phyloP scores from a whole-genome alignment of 2,797 vertebrate species.

The Thunnus albacares region DNA sequence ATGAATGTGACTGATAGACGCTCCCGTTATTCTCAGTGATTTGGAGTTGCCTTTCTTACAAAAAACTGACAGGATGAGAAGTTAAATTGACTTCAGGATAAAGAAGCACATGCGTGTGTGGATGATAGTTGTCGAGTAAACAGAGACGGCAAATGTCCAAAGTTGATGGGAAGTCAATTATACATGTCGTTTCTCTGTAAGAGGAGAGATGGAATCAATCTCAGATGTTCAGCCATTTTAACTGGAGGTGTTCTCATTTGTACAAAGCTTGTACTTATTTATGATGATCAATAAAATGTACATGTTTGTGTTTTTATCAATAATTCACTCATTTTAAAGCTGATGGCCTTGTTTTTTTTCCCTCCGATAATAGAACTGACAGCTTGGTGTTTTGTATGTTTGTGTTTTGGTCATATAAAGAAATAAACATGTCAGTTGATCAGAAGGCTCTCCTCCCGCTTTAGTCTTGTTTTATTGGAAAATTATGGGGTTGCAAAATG shows the following conservation, averaged over 20 bases:
- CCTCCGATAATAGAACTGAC: conserved; percentile 55
- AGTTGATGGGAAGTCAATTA: conserved; percentile 37
- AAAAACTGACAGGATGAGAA: neutral
- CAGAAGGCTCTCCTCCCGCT: neutral
- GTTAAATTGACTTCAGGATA: neutral
- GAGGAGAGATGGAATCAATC: conserved; percentile 29
- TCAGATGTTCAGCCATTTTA: conserved; percentile 52
- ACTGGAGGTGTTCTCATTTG: conserved; percentile 57
- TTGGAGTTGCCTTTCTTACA: conserved; percentile 23
- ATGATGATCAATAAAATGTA: conserved; percentile 64
- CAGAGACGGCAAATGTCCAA: conserved; percentile 24
- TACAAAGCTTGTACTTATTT: conserved; percentile 74
- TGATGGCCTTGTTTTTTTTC: conserved; percentile 42
- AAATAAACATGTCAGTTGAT: conserved; percentile 76
- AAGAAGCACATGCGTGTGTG: conserved; percentile 13
- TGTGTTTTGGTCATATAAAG: conserved; percentile 67
- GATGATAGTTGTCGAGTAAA: conserved; percentile 17
- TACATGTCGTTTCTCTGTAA: conserved; percentile 36
- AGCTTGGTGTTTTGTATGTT: conserved; percentile 80
- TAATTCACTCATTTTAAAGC: conserved; percentile 49
- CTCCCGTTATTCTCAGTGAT: conserved; percentile 39
- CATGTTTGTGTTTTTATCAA: conserved; percentile 70
- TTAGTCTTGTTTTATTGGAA: conserved; percentile 20
- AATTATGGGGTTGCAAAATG: neutral
- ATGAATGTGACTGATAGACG: conserved; percentile 43